Evolutionary conservation across 2,797 vertebrate species (phyloP).

Genomic region (Falco cherrug): DNA sequence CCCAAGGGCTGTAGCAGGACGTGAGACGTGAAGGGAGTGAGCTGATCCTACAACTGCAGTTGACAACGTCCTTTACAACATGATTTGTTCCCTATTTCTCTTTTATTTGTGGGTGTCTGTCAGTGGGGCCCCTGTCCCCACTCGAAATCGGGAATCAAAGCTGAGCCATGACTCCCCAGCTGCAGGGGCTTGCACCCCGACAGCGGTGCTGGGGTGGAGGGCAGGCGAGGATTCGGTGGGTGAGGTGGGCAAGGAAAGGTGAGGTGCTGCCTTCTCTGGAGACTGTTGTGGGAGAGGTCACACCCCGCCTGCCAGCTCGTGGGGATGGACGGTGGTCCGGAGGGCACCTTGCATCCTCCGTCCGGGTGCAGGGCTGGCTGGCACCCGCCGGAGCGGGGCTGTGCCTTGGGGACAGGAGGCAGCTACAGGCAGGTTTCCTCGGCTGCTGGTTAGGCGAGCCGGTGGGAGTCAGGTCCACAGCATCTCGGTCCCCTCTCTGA

Average conservation of each 20-base stretch:
- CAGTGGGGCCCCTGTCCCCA: not conserved
- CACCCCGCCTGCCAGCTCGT: not conserved
- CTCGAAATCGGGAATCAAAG: not conserved
- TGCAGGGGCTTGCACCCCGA: not conserved
- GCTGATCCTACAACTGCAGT: not conserved
- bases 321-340: not conserved
- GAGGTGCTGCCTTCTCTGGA: not conserved
- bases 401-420: accelerated
- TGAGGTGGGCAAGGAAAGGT: not conserved
- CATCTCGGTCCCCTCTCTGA: not conserved
- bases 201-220: not conserved
- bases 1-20: not conserved
- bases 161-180: not conserved
- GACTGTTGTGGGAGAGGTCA: not conserved
- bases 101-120: not conserved
- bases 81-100: not conserved
- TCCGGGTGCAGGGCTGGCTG: not conserved
- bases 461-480: not conserved
- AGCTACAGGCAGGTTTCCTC: not conserved
- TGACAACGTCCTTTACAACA: not conserved
- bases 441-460: not conserved
- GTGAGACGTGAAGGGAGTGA: accelerated
- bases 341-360: not conserved
- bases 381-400: accelerated
- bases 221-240: not conserved